Percentiles rank a stretch among this genome's conserved stretches.
phyloP scores from a whole-genome alignment of 2,797 vertebrate species.

The Nothura maculosa region DNA sequence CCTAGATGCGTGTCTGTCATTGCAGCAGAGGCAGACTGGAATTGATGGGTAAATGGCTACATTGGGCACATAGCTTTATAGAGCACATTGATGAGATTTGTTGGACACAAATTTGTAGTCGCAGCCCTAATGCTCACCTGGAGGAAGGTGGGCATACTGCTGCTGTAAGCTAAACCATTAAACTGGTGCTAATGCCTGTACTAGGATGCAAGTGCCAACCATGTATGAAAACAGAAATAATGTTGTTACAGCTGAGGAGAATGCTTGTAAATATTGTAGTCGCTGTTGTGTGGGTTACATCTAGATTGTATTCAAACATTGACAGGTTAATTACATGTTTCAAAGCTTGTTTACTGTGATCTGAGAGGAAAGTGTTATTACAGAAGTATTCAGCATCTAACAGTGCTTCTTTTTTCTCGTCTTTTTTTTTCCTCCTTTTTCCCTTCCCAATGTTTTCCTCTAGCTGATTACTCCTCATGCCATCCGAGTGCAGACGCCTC shows the following conservation, averaged over 20 bases:
- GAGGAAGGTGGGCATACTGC: constrained; percentile 57
- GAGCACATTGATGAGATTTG: neutral
- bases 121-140: neutral
- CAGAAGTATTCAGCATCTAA: constrained; percentile 61
- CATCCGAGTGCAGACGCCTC: constrained; percentile 97
- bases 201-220: constrained; percentile 52
- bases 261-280: constrained; percentile 77
- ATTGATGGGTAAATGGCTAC: neutral
- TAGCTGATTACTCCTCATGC: constrained; percentile 98
- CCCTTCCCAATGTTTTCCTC: constrained; percentile 53
- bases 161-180: constrained; percentile 43
- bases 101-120: constrained; percentile 3
- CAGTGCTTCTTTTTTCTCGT: constrained; percentile 18
- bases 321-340: constrained; percentile 82
- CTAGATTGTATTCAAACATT: constrained; percentile 74
- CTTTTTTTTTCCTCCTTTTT: neutral
- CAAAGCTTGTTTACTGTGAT: constrained; percentile 79
- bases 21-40: neutral
- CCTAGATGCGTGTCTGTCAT: neutral
- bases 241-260: constrained; percentile 53
- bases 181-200: constrained; percentile 43
- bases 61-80: neutral
- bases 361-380: constrained; percentile 66
- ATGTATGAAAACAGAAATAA: constrained; percentile 72
- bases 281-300: constrained; percentile 72